A percentile compares a stretch with the other conserved stretches of the same genome.
These are phyloP conservation scores for Drosophila crucigera DNA, from an alignment of 2,888 invertebrate species.

Conservation along the genomic window DNA sequence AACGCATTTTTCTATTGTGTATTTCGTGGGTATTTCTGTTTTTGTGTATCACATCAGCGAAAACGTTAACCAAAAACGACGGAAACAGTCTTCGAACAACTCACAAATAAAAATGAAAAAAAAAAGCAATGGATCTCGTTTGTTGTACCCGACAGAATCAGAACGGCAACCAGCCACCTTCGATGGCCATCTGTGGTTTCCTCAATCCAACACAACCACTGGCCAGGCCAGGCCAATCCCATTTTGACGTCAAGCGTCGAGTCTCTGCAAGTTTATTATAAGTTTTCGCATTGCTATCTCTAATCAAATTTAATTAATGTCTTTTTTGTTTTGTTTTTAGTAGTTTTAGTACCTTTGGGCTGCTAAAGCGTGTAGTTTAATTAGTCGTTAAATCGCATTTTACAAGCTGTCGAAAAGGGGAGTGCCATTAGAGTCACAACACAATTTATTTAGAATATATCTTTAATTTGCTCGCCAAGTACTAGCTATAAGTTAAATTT, in stretches of 20 bases:
- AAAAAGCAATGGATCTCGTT: slow-evolving; percentile 15
- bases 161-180: slow-evolving; percentile 19
- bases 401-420: neutral
- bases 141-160: slow-evolving; percentile 43
- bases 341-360: neutral
- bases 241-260: slow-evolving; percentile 16
- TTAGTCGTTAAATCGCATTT: neutral
- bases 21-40: slow-evolving; percentile 16
- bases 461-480: slow-evolving; percentile 49
- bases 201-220: slow-evolving; percentile 20
- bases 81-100: slow-evolving; percentile 43
- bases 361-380: neutral
- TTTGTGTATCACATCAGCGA: slow-evolving; percentile 4
- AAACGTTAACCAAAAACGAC: slow-evolving; percentile 16
- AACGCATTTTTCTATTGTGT: slow-evolving; percentile 52
- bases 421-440: slow-evolving; percentile 1
- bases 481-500: slow-evolving; percentile 6
- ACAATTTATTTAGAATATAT: slow-evolving; percentile 6
- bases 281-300: slow-evolving; percentile 7
- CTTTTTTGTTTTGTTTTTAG: neutral
- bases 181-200: slow-evolving; percentile 47
- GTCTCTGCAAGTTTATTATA: slow-evolving; percentile 21
- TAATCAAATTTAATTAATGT: slow-evolving; percentile 16
- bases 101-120: slow-evolving; percentile 41
- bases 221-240: slow-evolving; percentile 35